Percentiles rank a stretch among this genome's conserved stretches.
These are phyloP conservation scores for Phataginus tricuspis DNA, from an alignment of 2,797 vertebrate genomes.

Conservation along the genomic window DNA sequence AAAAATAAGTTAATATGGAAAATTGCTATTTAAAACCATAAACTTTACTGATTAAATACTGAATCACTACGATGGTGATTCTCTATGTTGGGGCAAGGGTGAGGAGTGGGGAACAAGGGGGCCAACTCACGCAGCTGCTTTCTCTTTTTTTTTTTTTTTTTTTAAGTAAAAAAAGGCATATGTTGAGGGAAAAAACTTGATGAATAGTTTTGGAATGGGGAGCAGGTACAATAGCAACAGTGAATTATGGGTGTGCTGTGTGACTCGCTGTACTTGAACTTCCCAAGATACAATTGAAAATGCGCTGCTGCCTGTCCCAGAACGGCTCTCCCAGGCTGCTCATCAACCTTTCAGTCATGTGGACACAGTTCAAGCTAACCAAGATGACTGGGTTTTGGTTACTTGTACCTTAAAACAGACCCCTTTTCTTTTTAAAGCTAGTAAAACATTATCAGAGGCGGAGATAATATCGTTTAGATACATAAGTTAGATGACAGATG, in stretches of 20 bases:
- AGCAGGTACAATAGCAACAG: not conserved
- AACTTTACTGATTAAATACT: not conserved
- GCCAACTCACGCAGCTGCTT: not conserved
- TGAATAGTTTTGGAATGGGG: not conserved
- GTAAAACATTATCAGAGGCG: slow-evolving; percentile 4
- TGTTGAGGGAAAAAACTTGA: not conserved
- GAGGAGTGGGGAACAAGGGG: not conserved
- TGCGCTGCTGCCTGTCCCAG: not conserved
- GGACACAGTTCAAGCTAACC: not conserved
- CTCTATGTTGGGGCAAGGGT: not conserved
- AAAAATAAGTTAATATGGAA: not conserved
- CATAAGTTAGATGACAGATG: not conserved
- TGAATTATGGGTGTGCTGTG: not conserved
- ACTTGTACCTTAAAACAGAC: slow-evolving; percentile 13
- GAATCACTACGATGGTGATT: not conserved
- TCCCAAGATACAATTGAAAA: slow-evolving; percentile 49
- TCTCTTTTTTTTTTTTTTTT: not conserved
- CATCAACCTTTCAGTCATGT: slow-evolving; percentile 2
- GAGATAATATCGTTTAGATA: not conserved
- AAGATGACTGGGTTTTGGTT: not conserved
- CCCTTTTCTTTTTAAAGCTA: not conserved
- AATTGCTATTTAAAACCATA: not conserved
- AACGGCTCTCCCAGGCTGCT: slow-evolving; percentile 11
- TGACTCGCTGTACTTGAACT: slow-evolving; percentile 1
- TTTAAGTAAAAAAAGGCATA: not conserved